Evolutionary conservation across 2,797 vertebrate species (phyloP), one percentile per base, ranked within the genome.

Genomic region (Odontamblyopus lacepedii): DNA sequence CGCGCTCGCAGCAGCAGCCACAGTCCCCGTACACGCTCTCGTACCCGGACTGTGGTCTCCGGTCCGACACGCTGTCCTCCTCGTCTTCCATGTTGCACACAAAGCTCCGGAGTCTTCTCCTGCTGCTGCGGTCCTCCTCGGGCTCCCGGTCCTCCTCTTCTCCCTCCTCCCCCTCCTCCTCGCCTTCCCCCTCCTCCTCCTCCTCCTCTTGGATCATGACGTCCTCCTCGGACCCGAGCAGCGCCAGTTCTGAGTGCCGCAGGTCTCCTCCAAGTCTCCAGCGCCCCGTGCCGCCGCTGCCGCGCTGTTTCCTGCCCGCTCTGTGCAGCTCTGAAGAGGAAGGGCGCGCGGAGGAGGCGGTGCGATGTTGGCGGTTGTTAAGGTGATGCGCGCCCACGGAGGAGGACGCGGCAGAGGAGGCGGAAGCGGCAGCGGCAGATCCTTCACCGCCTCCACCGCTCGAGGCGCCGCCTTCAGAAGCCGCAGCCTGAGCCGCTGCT

Each of bases 131-230:
- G 57, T 76, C 89, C 50, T 73, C 91, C 80, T 79, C 89, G 91
- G 13, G 64, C 44, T 66, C 64, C 41, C 64, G 44, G 41, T 94
- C 94, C 80, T 92, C 92, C 75, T 93, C 88, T 69, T 94, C 95
- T 77, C 94, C 92, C 67, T 86, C 76, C 66, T 83, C 86, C 77
- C 79, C 90, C 63, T 88, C 89, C 91, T 95, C 92, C 79, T 96
- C 96, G 76, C 93, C 93, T 18, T 78, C 92, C 72, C 92, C 93
- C 18, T 82, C 92, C 30, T 81, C 93, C 71, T 79, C 92, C 78
- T 94, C 94, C 89, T 98, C 94, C 83, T 98, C 97, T 81, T 96
- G 94, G 78, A 97, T 95, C 91, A 99, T 99, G 75, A 95, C 95
- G 83, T 94, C 93, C 92, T 98, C 97, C 92, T 98, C 97, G 1